Base-by-base conservation (phyloP, 2,797 vertebrate species). In the Martes flavigula region DNA sequence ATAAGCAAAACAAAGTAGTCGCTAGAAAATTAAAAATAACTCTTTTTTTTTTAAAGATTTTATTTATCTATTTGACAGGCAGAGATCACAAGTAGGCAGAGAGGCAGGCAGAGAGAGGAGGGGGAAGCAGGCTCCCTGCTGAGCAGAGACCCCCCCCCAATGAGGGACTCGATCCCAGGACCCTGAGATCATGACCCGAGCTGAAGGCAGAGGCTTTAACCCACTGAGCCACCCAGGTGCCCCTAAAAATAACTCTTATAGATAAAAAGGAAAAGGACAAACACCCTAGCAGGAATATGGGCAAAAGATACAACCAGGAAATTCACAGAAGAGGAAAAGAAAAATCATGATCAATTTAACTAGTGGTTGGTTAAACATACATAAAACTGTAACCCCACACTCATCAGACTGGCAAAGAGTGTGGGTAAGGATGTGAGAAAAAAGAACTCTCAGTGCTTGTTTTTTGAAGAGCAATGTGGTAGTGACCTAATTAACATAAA, bases 381-480 rank as follows among this genome's bases (percentile, higher is more conserved):
- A 78, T 92, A 87, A 94, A 78, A 93, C 48, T 93, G 46, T 62
- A 87, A 58, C 14, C 54, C 23, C 35, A 84, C 3, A 35, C 7
- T 8, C 38, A 72, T 30, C 20, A 78, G 62, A 72, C 0, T 73
- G 87, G 32, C 27, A 92, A 87, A 90, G 64, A 75, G 32, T 92
- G 51, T 87, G 51, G 35, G n/a, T 77, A 72, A 93, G 48, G 23
- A 46, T 66, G 18, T 83, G 72, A 75, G 51, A 87, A 97, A 90
- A 46, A 75, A 87, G 77, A 68, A 79, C 46, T 78, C 78, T 51
- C 14, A 48, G 20, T 40, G 32, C 27, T 1, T 95, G 38, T 58
- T 72, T 93, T 78, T 78, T 93, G 68, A 90, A 94, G n/a, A 90
- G 32, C 70, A 93, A 85, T 38, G 21, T 51, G 46, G n/a, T 78